Evolutionary conservation across 2,888 invertebrate genomes (phyloP), one percentile per base, ranked within the genome.

Genomic region (Nineta flava): DNA sequence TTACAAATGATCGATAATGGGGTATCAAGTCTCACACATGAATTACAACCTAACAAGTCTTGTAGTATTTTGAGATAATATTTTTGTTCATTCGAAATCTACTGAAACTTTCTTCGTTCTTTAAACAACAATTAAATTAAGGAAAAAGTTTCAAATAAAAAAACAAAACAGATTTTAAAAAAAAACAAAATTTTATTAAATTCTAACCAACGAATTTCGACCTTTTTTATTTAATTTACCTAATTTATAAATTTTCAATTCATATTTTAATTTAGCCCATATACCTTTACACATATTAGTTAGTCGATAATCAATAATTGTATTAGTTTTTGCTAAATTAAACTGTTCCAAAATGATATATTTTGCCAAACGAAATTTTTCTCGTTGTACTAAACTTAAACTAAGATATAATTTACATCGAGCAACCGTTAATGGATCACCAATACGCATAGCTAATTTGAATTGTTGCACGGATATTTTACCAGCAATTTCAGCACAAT

Each of bases 331-430:
- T 0, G 72, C 73, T 54, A 68, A 68, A 40, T 60, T 54, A 60
- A 74, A 78, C 56, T 79, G 75, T 31, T 61, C 54, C 26, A 71
- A 65, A 31, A 87, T 75, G 48, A 90, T 75, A 43, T 68, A 62
- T 55, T 75, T 75, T 1, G 90, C 79, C 34, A 66, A 59, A 54
- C 72, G 75, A 4, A 87, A 73, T 42, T 76, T 65, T 1, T 84
- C 84, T 55, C 79, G 78, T 66, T 97, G 97, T 51, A 95, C 84
- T 19, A 87, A 70, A 57, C 94, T 92, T 50, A 95, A 74, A 34
- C 92, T 87, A 49, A 83, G 79, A 65, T 88, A 97, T 0, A 97
- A 73, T 57, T 78, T 79, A 63, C 96, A 95, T 50, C 93, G 75
- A 1, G 87, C 79, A 38, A 84, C 80, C 46, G 88, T 68, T 34